Base-by-base conservation (phyloP, 1,140 invertebrate species). In the Drosophila erecta region DNA sequence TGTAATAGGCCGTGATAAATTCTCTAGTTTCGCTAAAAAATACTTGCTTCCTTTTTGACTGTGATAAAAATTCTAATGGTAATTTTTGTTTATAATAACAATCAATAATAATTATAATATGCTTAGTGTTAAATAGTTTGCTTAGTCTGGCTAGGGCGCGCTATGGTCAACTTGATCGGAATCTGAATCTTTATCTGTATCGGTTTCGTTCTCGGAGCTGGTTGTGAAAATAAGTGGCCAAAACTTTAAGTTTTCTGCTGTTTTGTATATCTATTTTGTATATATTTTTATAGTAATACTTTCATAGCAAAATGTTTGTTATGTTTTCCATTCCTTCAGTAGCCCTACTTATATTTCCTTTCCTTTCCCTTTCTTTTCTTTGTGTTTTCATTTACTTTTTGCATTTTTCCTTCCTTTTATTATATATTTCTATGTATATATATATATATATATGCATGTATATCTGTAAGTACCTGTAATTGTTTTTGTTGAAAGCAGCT, bases 381-480 rank as follows among this genome's bases (percentile, higher is more conserved):
- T 80, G 56, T 51, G 74, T 60, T 56, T 65, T 64, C 66, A 54
- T 79, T 57, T 69, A 49, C 27, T 56, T 49, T 79, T 67, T 58
- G 10, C 40, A 66, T 53, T 41, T 62, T 49, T 56, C 44, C 44
- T 71, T 51, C 43, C 30, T 60, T 62, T 53, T 75, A 62, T 76
- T 50, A 60, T 79, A 43, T 58, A 57, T 51, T 20, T 59, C 56
- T 77, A 69, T 76, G 47, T 50, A 58, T 47, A 53, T 74, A 65
- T 76, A 53, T 72, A 64, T 69, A 61, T 85, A 74, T 85, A 70
- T 79, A 76, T 79, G 50, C 50, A 71, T 84, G 66, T 80, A 81
- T 85, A 85, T 86, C 77, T 86, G 81, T 87, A 86, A 86, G 81
- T 86, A 86, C 81, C 83, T 86, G 83, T 86, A 86, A 81, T 86